phyloP scores from a whole-genome alignment of 1,140 invertebrate species.

The Micrasema longulum region DNA sequence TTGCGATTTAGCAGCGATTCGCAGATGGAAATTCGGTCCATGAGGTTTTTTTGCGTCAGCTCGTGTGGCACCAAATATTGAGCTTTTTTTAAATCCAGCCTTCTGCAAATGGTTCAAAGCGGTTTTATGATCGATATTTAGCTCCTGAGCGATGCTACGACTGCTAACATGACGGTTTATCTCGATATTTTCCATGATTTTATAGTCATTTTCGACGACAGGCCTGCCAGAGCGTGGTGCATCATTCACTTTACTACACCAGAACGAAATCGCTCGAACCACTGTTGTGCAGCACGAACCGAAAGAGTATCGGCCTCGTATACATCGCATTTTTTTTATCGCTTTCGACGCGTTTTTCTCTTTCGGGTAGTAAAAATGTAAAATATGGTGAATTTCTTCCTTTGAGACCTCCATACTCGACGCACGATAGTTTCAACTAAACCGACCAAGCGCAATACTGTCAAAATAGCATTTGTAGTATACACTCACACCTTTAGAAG shows the following conservation, averaged over 20 bases:
- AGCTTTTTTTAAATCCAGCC: slow-evolving; percentile 23
- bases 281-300: slow-evolving; percentile 1
- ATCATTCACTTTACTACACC: slow-evolving; percentile 14
- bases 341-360: no score
- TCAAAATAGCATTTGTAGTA: slow-evolving; percentile 12
- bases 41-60: slow-evolving; percentile 28
- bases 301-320: not conserved
- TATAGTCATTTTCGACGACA: slow-evolving; percentile 17
- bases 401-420: slow-evolving; percentile 23
- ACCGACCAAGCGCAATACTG: slow-evolving; percentile 51
- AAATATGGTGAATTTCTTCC: slow-evolving; percentile 21
- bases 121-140: slow-evolving; percentile 18
- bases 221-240: slow-evolving; percentile 16
- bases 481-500: slow-evolving; percentile 7
- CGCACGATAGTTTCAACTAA: slow-evolving; percentile 22
- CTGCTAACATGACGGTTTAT: slow-evolving; percentile 16
- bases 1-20: slow-evolving; percentile 19
- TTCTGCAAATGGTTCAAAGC: slow-evolving; percentile 19
- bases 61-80: slow-evolving; percentile 25
- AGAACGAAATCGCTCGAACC: not conserved
- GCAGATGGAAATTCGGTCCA: slow-evolving; percentile 18
- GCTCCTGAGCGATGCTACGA: slow-evolving; percentile 13
- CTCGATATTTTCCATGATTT: slow-evolving; percentile 24
- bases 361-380: no score
- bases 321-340: slow-evolving; percentile 4